These are phyloP conservation scores for Burhinus bistriatus DNA, from an alignment of 2,113 vertebrate species.

Conservation along the genomic window DNA sequence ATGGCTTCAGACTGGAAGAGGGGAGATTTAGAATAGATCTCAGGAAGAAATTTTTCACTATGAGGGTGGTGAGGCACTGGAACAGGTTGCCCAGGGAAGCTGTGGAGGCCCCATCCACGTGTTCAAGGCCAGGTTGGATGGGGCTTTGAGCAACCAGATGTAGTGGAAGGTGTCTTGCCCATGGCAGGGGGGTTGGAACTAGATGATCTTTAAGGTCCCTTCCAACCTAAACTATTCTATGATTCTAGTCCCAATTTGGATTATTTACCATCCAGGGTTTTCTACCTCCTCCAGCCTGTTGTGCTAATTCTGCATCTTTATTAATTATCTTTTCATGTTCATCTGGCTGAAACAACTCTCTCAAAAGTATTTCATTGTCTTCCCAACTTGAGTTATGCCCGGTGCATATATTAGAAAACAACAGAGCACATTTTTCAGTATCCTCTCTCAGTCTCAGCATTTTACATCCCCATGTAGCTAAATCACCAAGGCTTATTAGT, in stretches of 20 bases:
- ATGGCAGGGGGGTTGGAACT: too few species aligned
- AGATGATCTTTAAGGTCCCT: too few species aligned
- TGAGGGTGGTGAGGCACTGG: too few species aligned
- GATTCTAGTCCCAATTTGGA: background rate
- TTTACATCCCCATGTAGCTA: background rate
- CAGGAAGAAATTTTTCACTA: too few species aligned
- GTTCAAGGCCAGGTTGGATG: too few species aligned
- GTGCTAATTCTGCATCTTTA: background rate
- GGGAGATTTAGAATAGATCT: too few species aligned
- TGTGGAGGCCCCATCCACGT: too few species aligned
- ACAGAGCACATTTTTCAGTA: background rate
- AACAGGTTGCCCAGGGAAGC: too few species aligned
- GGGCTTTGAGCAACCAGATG: too few species aligned
- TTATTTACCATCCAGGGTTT: background rate
- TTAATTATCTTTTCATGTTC: background rate
- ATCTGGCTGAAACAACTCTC: background rate
- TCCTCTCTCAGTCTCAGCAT: background rate
- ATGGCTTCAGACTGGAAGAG: too few species aligned
- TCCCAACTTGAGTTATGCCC: background rate
- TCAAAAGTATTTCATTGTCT: background rate
- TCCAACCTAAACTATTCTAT: too few species aligned
- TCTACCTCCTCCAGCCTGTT: background rate
- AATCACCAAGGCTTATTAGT: background rate
- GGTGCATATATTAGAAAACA: background rate
- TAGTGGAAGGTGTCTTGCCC: too few species aligned